Evolutionary conservation across 2,797 vertebrate species (phyloP), one percentile per base, ranked within the genome.

Genomic region (Rhinella marina): DNA sequence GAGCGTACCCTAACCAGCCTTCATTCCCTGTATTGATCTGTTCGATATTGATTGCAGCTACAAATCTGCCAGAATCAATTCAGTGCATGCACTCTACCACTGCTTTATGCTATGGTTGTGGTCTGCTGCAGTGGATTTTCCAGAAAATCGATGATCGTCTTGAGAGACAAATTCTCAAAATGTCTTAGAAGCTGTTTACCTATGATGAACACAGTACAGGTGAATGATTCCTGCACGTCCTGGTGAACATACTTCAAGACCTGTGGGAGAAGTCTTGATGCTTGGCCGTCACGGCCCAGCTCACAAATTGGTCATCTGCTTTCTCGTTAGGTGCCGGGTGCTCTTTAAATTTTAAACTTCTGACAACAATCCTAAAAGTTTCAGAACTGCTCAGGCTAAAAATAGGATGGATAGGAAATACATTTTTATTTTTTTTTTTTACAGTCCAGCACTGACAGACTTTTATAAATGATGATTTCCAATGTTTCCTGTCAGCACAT

Each of bases 391-490:
- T 73, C 9, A 48, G 16, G 14, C 17, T 85, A 62, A 76, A 85
- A 76, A 76, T 76, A 76, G 23, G 29, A 85, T 12, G 13, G 32
- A 2, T 4, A 27, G 16, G 52, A 81, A 64, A 9, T 54, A 10
- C 25, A 50, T 12, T 52, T 62, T 59, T 73, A n/a, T 73, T 57
- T 59, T 16, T 19, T 61, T 76, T 16, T 77, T 82, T 81, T 76
- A 76, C 41, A 76, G 66, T 73, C 56, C 70, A 17, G 57, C 29
- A 21, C 70, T 66, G 70, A 62, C 86, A 87, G 68, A 64, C 70
- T 76, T 56, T 50, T 87, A 72, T 82, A 75, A 87, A 73, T 50
- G 86, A 82, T 81, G 68, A 64, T 87, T 76, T 82, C 50, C 70
- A 76, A 50, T 76, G 79, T 62, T 82, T 82, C 56, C 57, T 82